Base-by-base conservation (phyloP, 2,888 invertebrate genomes). In the Eupithecia centaureata region DNA sequence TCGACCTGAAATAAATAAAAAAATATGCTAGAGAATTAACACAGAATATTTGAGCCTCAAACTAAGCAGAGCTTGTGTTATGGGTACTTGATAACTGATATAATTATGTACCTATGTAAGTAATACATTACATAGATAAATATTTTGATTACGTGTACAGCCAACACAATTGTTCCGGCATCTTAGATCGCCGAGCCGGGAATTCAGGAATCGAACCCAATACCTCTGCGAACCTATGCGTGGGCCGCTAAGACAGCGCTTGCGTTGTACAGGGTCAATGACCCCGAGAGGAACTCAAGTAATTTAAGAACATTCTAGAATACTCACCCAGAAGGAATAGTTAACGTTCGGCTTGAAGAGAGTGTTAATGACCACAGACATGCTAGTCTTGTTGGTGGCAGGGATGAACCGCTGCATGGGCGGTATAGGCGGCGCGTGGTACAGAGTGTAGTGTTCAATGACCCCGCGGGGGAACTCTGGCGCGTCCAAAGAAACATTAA, bases 311-410 rank as follows among this genome's bases (percentile, higher is more conserved):
- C 5, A 47, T 47, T 47, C 47, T 18, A 5, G 13, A 8, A 28
- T 10, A 83, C 94, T 91, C 79, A 96, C 96, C 95, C 96, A 96
- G 88, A 97, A 96, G 0, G 95, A 95, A 84, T 97, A 97, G 70
- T 94, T 95, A 15, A 92, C 82, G 13, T 85, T 88, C 4, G 94
- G 94, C 38, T 93, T 90, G 73, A 96, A 90, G 69, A 93, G 83
- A 38, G 95, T 94, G 0, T 94, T 94, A 15, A 95, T 88, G 52
- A 94, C 90, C 68, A 95, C 94, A 0, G 85, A 80, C 52, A 84
- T 69, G 1, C 86, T 78, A 7, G 75, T 81, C 5, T 78, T 80
- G 1, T 76, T 73, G 35, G 92, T 89, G 0, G 94, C 92, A 0
- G 85, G 85, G 5, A 94, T 75, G 0, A 72, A 88, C 61, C 82